Evolutionary conservation across 2,113 vertebrate genomes (phyloP).

Genomic region (Zingel zingel): DNA sequence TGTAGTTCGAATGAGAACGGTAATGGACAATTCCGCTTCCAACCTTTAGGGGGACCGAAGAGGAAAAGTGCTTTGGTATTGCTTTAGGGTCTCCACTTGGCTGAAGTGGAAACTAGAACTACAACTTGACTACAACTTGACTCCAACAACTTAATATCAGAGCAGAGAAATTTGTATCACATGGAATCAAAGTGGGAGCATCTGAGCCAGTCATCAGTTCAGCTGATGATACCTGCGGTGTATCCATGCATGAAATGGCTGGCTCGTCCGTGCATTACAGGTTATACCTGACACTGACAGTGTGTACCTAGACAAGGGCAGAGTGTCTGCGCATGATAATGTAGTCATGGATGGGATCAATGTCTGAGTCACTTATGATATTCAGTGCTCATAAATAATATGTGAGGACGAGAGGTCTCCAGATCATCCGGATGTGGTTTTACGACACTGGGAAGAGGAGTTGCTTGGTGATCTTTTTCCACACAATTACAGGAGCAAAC

Average conservation of each 20-base stretch:
- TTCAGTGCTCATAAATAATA: conserved; percentile 35
- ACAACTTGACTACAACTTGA: conserved; percentile 21
- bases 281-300: conserved; percentile 45
- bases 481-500: not conserved
- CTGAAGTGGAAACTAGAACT: no score
- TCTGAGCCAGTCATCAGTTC: conserved; percentile 39
- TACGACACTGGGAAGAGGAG: not conserved
- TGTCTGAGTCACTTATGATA: conserved; percentile 43
- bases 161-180: conserved; percentile 29
- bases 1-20: no score
- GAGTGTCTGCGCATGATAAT: conserved; percentile 65
- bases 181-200: conserved; percentile 33
- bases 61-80: no score
- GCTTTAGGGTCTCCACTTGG: not conserved
- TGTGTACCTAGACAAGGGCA: conserved; percentile 51
- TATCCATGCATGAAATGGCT: conserved; percentile 63
- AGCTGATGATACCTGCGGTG: conserved; percentile 46
- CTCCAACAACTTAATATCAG: conserved; percentile 44
- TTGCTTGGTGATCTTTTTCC: not conserved
- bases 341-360: conserved; percentile 56
- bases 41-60: no score
- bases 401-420: conserved; percentile 7
- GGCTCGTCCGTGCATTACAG: conserved; percentile 28
- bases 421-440: not conserved
- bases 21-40: no score